Base-by-base conservation (phyloP, 2,797 vertebrate species). In the Podargus strigoides region DNA sequence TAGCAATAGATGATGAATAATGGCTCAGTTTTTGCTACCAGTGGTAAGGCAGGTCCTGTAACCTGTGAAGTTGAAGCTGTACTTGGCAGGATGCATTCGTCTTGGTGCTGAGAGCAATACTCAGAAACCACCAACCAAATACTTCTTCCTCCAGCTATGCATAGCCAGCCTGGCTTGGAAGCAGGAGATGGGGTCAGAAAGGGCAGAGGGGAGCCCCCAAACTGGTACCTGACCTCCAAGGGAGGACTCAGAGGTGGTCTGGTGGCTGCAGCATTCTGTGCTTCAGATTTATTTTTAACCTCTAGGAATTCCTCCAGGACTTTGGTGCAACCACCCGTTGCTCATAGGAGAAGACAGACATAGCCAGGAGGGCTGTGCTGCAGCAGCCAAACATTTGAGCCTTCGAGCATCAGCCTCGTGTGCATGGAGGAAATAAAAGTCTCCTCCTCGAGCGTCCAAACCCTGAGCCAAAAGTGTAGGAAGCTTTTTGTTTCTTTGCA, bases 401-500 rank as follows among this genome's bases (percentile, higher is more conserved):
- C 22, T 84, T 67, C 1, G 6, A 90, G 78, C 80, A 44, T 60
- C 68, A 82, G 47, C 63, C 53, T 78, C 8, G 0, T 20, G 59
- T 24, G 7, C 24, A 12, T 20, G 34, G 14, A 58, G 90, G 59
- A 82, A 95, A 90, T 11, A 30, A 66, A 95, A 42, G 26, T 74
- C 36, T 64, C 37, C 60, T 86, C 85, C 84, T 79, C 37, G 28
- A 60, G 44, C 52, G 82, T 32, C 85, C 55, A 80, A 79, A 86
- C 34, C 24, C 55, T 0, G 14, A 95, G 95, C 77, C 94, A 91
- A 80, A 78, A 96, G 63, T 7, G 86, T 85, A 67, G 85, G 87
- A 85, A 95, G 76, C 41, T 64, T 85, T 95, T 94, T 92, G 68
- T 96, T 96, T 95, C 89, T 93, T 87, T 67, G 78, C 92, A 91